Percentiles rank a stretch among this genome's conserved stretches.
phyloP scores from a whole-genome alignment of 2,888 invertebrate species.

The Hydriomena furcata region DNA sequence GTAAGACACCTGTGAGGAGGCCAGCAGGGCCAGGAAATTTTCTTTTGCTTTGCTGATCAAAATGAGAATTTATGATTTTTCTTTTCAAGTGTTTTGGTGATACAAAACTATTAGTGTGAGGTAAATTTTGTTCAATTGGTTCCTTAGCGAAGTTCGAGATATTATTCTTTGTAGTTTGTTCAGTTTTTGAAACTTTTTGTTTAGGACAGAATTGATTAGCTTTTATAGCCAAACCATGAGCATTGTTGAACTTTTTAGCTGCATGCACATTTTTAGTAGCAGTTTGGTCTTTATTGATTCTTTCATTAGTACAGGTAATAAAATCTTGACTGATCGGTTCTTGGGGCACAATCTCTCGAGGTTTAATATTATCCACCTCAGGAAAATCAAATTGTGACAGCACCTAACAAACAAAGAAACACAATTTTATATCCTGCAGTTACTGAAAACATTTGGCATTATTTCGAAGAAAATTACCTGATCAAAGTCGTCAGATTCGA shows the following conservation, averaged over 20 bases:
- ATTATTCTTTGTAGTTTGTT: not conserved
- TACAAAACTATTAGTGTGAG: constrained; percentile 17
- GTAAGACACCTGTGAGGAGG: constrained; percentile 59
- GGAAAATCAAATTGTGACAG: constrained; percentile 72
- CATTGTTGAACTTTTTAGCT: not conserved
- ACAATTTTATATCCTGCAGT: not conserved
- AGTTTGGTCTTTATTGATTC: not conserved
- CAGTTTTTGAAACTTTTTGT: not conserved
- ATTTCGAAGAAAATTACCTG: constrained; percentile 48
- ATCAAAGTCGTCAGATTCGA: constrained; percentile 77
- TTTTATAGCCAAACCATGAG: not conserved
- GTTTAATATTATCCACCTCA: constrained; percentile 36
- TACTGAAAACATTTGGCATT: too few relatives aligned
- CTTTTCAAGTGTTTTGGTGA: constrained; percentile 66
- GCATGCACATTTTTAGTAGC: not conserved
- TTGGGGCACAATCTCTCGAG: constrained; percentile 1
- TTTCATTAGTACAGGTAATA: constrained; percentile 17
- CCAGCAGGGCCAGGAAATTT: constrained; percentile 79
- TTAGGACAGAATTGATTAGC: too few relatives aligned
- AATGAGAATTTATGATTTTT: constrained; percentile 69
- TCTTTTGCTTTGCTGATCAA: constrained; percentile 69
- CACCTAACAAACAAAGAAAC: constrained; percentile 49
- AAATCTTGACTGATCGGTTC: constrained; percentile 13
- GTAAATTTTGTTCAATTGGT: constrained; percentile 4
- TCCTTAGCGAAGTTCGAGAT: not conserved